Conservation (phyloP, 2,113 vertebrate genomes). For the Amphiprion ocellaris region DNA sequence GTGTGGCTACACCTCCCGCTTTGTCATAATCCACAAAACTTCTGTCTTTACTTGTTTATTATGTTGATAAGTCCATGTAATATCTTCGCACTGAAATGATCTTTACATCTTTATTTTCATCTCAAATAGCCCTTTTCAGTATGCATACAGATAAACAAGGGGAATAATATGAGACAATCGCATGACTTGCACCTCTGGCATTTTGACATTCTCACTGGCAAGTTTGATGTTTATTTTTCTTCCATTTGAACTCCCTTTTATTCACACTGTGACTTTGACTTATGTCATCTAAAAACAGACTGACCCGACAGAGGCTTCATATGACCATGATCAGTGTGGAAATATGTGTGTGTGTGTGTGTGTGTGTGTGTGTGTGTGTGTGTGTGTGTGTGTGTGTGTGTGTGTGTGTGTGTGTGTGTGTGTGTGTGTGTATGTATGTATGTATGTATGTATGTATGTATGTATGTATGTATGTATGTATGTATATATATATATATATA, state of each 20-base stretch:
- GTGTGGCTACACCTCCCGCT: slow-evolving; percentile 45
- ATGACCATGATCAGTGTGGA: slow-evolving; percentile 25
- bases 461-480: not conserved
- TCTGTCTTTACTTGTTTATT: slow-evolving; percentile 5
- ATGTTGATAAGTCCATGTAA: not conserved
- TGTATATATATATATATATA: too few species aligned
- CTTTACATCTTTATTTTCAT: not conserved
- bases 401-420: slow-evolving; percentile 1
- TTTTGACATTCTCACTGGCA: slow-evolving; percentile 38
- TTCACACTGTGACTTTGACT: slow-evolving; percentile 45
- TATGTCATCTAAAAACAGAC: slow-evolving; percentile 10
- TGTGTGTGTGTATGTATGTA: too few species aligned
- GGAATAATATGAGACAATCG: not conserved
- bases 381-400: slow-evolving; percentile 20
- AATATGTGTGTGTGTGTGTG: slow-evolving; percentile 33
- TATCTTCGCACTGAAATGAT: not conserved
- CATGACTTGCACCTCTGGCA: slow-evolving; percentile 39
- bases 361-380: slow-evolving; percentile 11
- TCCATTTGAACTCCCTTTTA: slow-evolving; percentile 17
- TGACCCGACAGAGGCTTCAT: slow-evolving; percentile 10
- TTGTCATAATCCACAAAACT: slow-evolving; percentile 12
- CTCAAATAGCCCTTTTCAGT: slow-evolving; percentile 11
- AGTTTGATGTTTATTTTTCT: slow-evolving; percentile 40
- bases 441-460: slow-evolving; percentile 13
- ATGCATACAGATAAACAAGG: slow-evolving; percentile 7